Evolutionary conservation across 2,113 vertebrate species (phyloP).

Genomic region (Mastomys coucha): DNA sequence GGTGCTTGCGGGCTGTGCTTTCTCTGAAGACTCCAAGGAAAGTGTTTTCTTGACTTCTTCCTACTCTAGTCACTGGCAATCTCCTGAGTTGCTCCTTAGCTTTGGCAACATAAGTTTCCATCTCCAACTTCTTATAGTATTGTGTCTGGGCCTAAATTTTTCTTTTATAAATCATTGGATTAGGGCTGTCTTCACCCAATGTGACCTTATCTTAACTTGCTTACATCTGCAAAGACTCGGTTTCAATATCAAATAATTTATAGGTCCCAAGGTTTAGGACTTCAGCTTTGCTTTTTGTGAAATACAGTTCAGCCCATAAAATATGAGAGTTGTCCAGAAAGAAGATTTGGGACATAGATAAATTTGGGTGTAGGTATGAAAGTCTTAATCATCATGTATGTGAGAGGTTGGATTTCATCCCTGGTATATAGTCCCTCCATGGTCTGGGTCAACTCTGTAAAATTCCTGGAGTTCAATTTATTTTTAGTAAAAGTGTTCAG

Average conservation of each 20-base stretch:
- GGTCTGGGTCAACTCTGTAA: background rate
- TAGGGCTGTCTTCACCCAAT: background rate
- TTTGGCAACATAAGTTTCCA: background rate
- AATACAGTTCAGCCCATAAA: constrained; percentile 36
- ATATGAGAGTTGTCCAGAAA: background rate
- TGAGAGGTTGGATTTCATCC: background rate
- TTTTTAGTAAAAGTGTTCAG: constrained; percentile 34
- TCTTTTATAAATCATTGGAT: background rate
- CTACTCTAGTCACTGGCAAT: background rate
- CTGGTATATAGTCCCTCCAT: background rate
- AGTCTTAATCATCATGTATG: background rate
- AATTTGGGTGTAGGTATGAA: background rate
- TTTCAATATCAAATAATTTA: constrained; percentile 36
- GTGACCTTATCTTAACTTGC: background rate
- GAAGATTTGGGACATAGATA: background rate
- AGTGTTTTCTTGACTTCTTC: background rate
- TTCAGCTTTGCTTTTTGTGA: background rate
- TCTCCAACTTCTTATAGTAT: background rate
- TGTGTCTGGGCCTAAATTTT: background rate
- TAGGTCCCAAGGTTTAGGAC: background rate
- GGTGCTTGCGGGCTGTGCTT: background rate
- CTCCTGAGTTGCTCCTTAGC: background rate
- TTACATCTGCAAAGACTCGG: constrained; percentile 21
- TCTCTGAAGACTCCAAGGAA: background rate
- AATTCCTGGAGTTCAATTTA: background rate